Evolutionary conservation across 2,113 vertebrate genomes (phyloP).

Genomic region (Leptodactylus fuscus): DNA sequence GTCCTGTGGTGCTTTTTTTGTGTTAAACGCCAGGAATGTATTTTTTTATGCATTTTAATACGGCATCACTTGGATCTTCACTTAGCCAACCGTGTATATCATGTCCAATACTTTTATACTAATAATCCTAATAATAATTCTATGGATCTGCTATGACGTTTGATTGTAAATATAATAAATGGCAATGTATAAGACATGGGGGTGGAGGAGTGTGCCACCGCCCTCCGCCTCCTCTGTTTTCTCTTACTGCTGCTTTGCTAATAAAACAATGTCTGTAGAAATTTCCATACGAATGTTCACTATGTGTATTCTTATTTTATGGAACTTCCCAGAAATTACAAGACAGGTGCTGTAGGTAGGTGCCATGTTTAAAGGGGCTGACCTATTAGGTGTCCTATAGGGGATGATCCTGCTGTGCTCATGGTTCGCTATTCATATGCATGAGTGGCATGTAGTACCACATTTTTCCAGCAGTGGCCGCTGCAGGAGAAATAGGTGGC

Average conservation of each 20-base stretch:
- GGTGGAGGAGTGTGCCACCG: too few relatives aligned
- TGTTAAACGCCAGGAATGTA: slow-evolving; percentile 41
- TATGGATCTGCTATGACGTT: not conserved
- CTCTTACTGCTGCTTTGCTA: slow-evolving; percentile 24
- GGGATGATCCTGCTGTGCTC: not conserved
- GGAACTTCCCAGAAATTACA: not conserved
- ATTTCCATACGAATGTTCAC: not conserved
- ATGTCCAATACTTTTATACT: slow-evolving; percentile 23
- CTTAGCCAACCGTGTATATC: not conserved
- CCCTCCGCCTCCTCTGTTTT: not conserved
- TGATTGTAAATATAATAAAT: slow-evolving; percentile 1
- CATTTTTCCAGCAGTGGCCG: too few relatives aligned
- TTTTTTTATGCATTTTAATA: slow-evolving; percentile 38
- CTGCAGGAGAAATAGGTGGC: too few relatives aligned
- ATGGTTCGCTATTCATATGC: too few relatives aligned
- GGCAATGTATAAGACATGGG: not conserved
- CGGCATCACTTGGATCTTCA: not conserved
- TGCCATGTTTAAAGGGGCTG: not conserved
- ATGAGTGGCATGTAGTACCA: too few relatives aligned
- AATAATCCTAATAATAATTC: not conserved
- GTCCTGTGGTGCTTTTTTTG: slow-evolving; percentile 25
- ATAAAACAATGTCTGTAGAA: slow-evolving; percentile 22
- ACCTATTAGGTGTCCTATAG: not conserved
- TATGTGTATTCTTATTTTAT: not conserved
- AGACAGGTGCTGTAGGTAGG: not conserved